phyloP scores from a whole-genome alignment of 2,113 vertebrate species.

The Anguilla japonica region DNA sequence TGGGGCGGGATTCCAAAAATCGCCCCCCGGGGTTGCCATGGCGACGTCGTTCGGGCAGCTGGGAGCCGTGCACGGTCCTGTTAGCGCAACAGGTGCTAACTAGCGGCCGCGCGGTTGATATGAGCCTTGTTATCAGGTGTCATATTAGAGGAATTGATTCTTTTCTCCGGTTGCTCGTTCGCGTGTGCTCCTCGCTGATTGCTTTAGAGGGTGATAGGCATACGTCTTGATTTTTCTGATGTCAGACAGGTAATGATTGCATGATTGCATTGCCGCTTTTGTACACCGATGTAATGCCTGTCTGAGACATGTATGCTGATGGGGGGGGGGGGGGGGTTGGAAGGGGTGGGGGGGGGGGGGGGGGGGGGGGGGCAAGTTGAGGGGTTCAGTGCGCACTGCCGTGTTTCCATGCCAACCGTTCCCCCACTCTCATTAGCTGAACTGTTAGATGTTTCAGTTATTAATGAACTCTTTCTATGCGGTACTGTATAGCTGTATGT shows the following conservation, averaged over 20 bases:
- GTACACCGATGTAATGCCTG: slow-evolving; percentile 25
- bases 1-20: too few relatives aligned
- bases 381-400: slow-evolving; percentile 24
- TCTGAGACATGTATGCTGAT: slow-evolving; percentile 23
- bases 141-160: background rate
- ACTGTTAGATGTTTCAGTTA: slow-evolving; percentile 48
- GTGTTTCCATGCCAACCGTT: slow-evolving; percentile 54
- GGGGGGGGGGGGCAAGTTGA: background rate
- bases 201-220: background rate
- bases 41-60: background rate
- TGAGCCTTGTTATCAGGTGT: background rate
- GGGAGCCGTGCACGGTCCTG: background rate
- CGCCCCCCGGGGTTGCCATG: background rate
- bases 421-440: slow-evolving; percentile 45
- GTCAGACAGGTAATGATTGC: background rate
- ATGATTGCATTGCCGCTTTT: background rate
- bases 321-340: background rate
- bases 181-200: background rate
- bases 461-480: slow-evolving; percentile 27
- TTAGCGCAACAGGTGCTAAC: background rate
- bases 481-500: background rate
- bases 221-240: background rate
- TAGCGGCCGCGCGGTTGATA: background rate
- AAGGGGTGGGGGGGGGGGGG: background rate
- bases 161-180: background rate